phyloP scores from a whole-genome alignment of 2,888 invertebrate species.

The Drosophila multiciliata region DNA sequence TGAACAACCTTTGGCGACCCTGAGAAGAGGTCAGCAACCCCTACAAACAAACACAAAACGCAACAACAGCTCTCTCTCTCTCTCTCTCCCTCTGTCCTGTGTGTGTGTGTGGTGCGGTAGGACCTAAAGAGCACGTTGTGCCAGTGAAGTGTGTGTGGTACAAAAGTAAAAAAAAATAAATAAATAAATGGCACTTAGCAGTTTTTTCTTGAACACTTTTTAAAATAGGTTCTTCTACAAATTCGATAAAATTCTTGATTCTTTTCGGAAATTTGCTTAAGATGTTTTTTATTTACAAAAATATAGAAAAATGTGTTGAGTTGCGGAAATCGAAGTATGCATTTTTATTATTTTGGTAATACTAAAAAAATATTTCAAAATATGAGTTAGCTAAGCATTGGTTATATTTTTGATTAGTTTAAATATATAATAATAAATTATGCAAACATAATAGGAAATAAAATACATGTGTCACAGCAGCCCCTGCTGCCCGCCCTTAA shows the following conservation, averaged over 20 bases:
- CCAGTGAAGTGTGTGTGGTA: neutral
- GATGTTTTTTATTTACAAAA: too few relatives aligned
- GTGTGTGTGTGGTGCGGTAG: slow-evolving; percentile 31
- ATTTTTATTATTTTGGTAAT: neutral
- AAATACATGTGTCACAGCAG: neutral
- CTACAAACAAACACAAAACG: slow-evolving; percentile 55
- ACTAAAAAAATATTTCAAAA: neutral
- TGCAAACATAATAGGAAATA: neutral
- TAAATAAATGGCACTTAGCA: neutral
- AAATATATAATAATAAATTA: neutral
- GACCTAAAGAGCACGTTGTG: slow-evolving; percentile 42
- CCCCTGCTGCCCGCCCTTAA: neutral
- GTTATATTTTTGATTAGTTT: neutral
- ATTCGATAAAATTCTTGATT: neutral
- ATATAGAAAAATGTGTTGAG: too few relatives aligned
- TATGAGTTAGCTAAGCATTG: neutral
- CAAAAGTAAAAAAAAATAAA: neutral
- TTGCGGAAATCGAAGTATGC: too few relatives aligned
- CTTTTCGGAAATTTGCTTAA: neutral
- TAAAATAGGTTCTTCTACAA: neutral
- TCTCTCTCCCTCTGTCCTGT: slow-evolving; percentile 17
- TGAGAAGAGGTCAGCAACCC: slow-evolving; percentile 86
- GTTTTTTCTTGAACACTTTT: neutral
- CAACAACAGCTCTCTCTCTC: slow-evolving; percentile 21
- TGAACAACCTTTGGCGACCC: slow-evolving; percentile 85